Evolutionary conservation across 2,888 invertebrate genomes (phyloP), one percentile per base, ranked within the genome.

Genomic region (Allygus modestus): DNA sequence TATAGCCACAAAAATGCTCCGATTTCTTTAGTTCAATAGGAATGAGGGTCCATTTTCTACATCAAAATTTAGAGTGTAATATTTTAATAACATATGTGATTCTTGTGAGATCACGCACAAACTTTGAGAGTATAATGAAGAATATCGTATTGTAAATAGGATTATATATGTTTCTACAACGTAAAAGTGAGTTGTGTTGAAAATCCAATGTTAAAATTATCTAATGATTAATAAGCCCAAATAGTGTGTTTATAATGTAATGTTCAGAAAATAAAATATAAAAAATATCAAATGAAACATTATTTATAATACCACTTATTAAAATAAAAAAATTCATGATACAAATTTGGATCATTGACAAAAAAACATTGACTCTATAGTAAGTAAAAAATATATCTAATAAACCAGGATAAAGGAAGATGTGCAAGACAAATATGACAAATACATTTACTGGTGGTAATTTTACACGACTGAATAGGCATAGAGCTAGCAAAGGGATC

Each of bases 211-310:
- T 41, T 41, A 73, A 26, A 1, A 73, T 11, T 73, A 37, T 33
- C 20, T 73, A 23, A 41, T 73, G 73, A 41, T 41, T 37, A 23
- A 37, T 23, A n/a, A 37, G 9, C 41, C 73, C 43, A 37, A 69
- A 73, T 73, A 73, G 73, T 41, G 73, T 73, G 73, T 73, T 73
- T 73, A 73, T 73, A 73, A 73, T 73, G 43, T 73, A n/a, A 41
- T 73, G 73, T 73, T 73, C 20, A 43, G 73, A 37, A 73, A 73
- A 73, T 73, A 73, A 73, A 73, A 37, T 31, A 23, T 1, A 73
- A 73, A 73, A 69, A 61, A 2, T 37, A 9, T 37, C 4, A 37
- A 37, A n/a, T n/a, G n/a, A n/a, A n/a, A n/a, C n/a, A n/a, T n/a
- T n/a, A n/a, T n/a, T n/a, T n/a, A n/a, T n/a, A n/a, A n/a, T n/a